Percentiles rank a stretch among this genome's conserved stretches.
Conservation (phyloP, 2,113 vertebrate genomes). For the Trochalopteron elliotii region DNA sequence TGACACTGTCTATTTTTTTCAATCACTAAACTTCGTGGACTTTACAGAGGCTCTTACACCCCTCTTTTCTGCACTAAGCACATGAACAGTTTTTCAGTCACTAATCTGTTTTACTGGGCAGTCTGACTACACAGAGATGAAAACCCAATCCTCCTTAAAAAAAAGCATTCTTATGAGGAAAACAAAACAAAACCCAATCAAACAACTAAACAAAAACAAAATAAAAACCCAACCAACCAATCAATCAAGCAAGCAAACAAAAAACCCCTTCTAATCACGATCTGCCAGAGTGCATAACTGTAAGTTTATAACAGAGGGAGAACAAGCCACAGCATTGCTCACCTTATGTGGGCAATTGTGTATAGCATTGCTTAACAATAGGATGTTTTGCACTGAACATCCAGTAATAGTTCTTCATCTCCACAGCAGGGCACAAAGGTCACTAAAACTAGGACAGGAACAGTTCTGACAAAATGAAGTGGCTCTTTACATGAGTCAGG, state of each 20-base stretch:
- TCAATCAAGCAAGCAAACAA: neutral
- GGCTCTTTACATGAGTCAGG: neutral
- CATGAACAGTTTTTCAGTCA: neutral
- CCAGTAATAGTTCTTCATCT: neutral
- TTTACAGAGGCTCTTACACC: neutral
- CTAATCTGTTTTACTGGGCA: neutral
- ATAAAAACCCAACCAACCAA: neutral
- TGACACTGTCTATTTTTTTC: neutral
- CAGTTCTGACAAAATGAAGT: neutral
- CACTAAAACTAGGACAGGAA: neutral
- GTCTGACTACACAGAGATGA: neutral
- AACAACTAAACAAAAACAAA: neutral
- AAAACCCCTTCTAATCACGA: neutral
- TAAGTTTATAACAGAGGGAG: neutral
- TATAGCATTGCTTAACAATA: neutral
- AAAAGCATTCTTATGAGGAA: neutral
- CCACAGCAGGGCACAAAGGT: neutral
- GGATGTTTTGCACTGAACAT: neutral
- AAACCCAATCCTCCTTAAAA: neutral
- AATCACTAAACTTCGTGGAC: neutral
- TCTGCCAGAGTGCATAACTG: neutral
- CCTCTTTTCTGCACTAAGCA: neutral
- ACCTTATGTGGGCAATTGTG: neutral
- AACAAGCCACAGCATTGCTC: neutral
- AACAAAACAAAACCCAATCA: neutral